Base-by-base conservation (phyloP, 1,140 invertebrate species). In the Scaptodrosophila lebanonensis region DNA sequence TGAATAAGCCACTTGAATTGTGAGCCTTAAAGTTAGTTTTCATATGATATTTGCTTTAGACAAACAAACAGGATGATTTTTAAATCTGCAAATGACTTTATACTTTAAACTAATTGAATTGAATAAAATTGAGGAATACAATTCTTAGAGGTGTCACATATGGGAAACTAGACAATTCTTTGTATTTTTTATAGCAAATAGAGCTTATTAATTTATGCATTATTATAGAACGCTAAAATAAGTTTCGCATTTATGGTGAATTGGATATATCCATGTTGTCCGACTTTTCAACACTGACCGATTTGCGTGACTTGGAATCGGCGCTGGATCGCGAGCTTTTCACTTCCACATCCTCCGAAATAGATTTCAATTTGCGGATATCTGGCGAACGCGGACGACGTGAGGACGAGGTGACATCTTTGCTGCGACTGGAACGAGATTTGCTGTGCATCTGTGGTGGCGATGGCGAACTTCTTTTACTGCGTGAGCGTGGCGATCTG, bases 231-330 rank as follows among this genome's bases (percentile, higher is more conserved):
- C 4, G 12, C 27, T 43, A 9, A 15, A 33, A 18, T 9, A 42
- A 40, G 48, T 4, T 43, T 9, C 25, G 40, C 27, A 33, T 52
- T 64, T 72, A 87, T 39, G 85, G 85, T 38, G 85, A 87, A 56
- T 86, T 87, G 9, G 89, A 90, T 67, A 90, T 90, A 75, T 90
- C 89, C 89, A 90, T 90, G 72, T 90, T 90, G 75, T 90, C 89
- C 16, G 89, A 89, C 61, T 89, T 89, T 65, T 89, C 88, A 3
- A 88, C 84, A 84, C 72, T 89, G 72, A 64, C 87, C 63, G 66
- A 73, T 73, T 84, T 86, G 11, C 70, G 66, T 33, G 60, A 69
- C 63, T 75, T 79, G 12, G 67, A 67, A 60, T 73, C 79, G 32
- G 52, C 56, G 52, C 72, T 66, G 27, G 77, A 65, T 13, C 79